Base-by-base conservation (phyloP, 1,140 invertebrate species). In the Macrobrachium rosenbergii region DNA sequence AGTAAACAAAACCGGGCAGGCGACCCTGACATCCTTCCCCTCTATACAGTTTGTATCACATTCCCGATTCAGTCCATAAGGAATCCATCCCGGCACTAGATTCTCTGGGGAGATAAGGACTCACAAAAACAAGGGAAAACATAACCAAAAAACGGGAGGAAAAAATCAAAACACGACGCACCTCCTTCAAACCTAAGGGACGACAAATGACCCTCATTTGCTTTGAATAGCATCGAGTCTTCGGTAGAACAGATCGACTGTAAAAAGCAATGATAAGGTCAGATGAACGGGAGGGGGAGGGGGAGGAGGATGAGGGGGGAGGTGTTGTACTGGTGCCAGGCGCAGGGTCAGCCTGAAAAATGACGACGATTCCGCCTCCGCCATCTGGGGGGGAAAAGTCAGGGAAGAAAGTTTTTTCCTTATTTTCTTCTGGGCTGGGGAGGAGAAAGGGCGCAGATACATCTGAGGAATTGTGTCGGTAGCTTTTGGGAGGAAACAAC, bases 201-300 rank as follows among this genome's bases (percentile, higher is more conserved):
- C 45, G 72, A 62, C 52, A 76, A 84, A 84, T 62, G 73, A 77
- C 17, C 16, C 73, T 84, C 82, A 84, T 84, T 84, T 84, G 82
- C 77, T 84, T 84, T n/a, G 82, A n/a, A 62, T 62, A 72, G 64
- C 45, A 81, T n/a, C 69, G 19, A 16, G 62, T 37, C 37, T 52
- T 63, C 58, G 23, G 58, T 59, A 59, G 28, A 67, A 64, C 73
- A 84, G 82, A 84, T 84, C 52, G 75, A 64, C 73, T 84, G 82
- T 84, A 78, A 84, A 84, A 84, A 84, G 77, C 82, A 84, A 84
- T 84, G 82, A 84, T 84, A 84, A 84, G 82, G 82, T 84, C 82
- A 84, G 82, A 84, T 84, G 82, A 84, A 78, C 82, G 82, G 62
- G 52, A 52, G 8, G 52, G 12, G 52, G 52, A 12, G 52, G 52